Base-by-base conservation (phyloP, 2,888 invertebrate genomes). In the Pocota personata region DNA sequence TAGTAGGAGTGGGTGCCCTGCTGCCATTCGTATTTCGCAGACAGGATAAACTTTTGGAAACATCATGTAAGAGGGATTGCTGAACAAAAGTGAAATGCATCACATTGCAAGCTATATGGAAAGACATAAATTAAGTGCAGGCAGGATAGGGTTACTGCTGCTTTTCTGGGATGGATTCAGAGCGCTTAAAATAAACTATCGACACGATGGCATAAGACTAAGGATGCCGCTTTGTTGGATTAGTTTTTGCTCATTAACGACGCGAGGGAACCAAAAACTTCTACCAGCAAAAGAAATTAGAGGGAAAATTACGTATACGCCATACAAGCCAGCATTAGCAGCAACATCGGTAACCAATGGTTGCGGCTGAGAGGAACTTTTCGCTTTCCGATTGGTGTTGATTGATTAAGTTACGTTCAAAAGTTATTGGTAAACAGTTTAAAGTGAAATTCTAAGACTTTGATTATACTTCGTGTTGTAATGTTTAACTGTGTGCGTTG, bases 171-270 rank as follows among this genome's bases (percentile, higher is more conserved):
- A 10, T n/a, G n/a, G 64, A 72, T 72, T 76, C n/a, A 58, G 46
- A 62, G 66, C 72, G 82, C 72, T 77, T 86, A 76, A 86, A 86
- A 76, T 71, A 76, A 86, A 86, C 86, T 86, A 86, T 86, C 71
- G 86, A 84, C 79, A 79, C 57, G 64, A 80, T 62, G 76, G 46
- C 32, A 75, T 57, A 80, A 52, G 64, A 69, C 35, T 46, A 32
- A 16, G 46, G 43, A 46, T 55, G 66, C 82, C 58, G 80, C 86
- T 82, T 77, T 77, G 76, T 86, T 87, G 82, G 82, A 82, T 87
- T 82, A 91, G 91, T 91, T 91, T 91, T 91, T 91, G 92, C 92
- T 91, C 92, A 92, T 91, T 91, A 91, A 90, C 90, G 89, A 72
- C 82, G 80, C 80, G 76, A 82, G 80, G 80, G 76, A 80, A 75